phyloP scores from a whole-genome alignment of 2,797 vertebrate genomes.

The Leptodactylus fallax region DNA sequence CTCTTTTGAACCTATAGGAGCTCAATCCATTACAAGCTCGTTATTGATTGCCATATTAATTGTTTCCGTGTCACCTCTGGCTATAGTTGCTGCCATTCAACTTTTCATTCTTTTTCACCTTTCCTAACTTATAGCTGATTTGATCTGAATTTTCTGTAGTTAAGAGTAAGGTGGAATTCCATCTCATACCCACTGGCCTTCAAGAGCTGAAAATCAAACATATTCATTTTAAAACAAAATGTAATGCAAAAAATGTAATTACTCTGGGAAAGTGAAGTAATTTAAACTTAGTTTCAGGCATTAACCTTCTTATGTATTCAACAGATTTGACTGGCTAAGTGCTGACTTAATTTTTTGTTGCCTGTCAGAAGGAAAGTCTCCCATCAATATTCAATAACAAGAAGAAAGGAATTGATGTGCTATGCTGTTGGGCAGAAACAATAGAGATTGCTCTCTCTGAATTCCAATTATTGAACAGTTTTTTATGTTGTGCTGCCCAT shows the following conservation, averaged over 20 bases:
- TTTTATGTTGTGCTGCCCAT: conserved; percentile 59
- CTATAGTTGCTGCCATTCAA: conserved; percentile 66
- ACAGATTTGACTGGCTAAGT: conserved; percentile 62
- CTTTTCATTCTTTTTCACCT: conserved; percentile 70
- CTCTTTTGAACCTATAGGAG: conserved; percentile 7
- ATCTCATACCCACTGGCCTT: conserved; percentile 67
- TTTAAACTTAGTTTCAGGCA: conserved; percentile 70
- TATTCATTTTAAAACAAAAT: conserved; percentile 66
- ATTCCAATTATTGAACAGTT: conserved; percentile 67
- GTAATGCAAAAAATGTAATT: conserved; percentile 69
- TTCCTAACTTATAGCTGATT: conserved; percentile 71
- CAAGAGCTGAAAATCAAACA: conserved; percentile 68
- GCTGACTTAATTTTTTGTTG: conserved; percentile 66
- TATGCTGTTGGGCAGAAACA: conserved; percentile 66
- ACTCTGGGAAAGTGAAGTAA: conserved; percentile 68
- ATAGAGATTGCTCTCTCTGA: conserved; percentile 61
- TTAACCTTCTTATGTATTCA: conserved; percentile 65
- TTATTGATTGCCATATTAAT: conserved; percentile 40
- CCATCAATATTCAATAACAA: conserved; percentile 66
- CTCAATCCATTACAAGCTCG: conserved; percentile 26
- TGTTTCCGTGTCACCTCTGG: conserved; percentile 2
- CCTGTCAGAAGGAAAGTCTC: conserved; percentile 64
- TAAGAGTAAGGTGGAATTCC: conserved; percentile 68
- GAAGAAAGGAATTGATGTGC: conserved; percentile 67
- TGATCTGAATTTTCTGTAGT: conserved; percentile 67